Conservation (phyloP, 1,140 invertebrate genomes). For the Camponotus pennsylvanicus region DNA sequence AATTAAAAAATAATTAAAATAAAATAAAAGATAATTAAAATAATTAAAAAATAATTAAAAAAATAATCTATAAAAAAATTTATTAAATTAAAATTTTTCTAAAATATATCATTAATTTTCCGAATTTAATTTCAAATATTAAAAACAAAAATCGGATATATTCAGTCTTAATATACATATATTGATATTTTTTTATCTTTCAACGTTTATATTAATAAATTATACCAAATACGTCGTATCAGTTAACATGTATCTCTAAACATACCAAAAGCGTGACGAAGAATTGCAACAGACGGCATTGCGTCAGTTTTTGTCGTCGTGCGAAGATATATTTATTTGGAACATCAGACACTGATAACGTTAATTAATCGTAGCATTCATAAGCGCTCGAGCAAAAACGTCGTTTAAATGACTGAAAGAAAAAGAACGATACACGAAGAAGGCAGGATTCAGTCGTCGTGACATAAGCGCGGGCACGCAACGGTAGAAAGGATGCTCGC, state of each 20-base stretch:
- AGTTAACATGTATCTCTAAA: background rate
- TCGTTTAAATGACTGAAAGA: slow-evolving; percentile 3
- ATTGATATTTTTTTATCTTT: background rate
- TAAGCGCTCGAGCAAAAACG: slow-evolving; percentile 25
- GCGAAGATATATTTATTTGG: slow-evolving; percentile 9
- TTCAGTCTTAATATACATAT: background rate
- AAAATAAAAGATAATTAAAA: too few species aligned
- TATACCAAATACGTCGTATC: background rate
- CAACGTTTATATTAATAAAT: background rate
- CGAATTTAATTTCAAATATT: background rate
- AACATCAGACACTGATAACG: slow-evolving; percentile 6
- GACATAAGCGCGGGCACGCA: slow-evolving; percentile 63
- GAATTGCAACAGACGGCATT: background rate
- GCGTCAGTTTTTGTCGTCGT: slow-evolving; percentile 11
- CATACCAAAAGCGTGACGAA: slow-evolving; percentile 26
- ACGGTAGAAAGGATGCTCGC: slow-evolving; percentile 26
- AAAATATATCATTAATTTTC: background rate
- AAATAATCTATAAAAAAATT: background rate
- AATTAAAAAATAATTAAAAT: background rate
- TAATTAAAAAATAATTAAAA: background rate
- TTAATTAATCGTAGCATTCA: slow-evolving; percentile 70
- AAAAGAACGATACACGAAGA: slow-evolving; percentile 1
- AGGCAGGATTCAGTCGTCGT: slow-evolving; percentile 46
- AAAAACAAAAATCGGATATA: background rate
- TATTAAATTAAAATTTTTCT: background rate